phyloP scores from a whole-genome alignment of 2,888 invertebrate genomes.

The Dicyrtomina minuta region DNA sequence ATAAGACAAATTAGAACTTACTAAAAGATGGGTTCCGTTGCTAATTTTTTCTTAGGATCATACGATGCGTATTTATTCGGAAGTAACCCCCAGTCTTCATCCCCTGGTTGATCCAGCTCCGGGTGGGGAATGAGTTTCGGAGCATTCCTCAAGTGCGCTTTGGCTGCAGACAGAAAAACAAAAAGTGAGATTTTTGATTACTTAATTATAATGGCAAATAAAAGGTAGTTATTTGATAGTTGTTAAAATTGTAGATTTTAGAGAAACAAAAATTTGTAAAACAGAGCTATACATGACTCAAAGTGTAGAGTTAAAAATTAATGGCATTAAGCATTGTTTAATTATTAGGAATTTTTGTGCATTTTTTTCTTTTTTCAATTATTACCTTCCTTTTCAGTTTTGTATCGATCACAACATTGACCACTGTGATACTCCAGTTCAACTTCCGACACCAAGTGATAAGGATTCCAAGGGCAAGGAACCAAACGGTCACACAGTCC shows the following conservation, averaged over 20 bases:
- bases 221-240: too few relatives aligned
- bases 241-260: too few relatives aligned
- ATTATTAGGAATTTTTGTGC: too few relatives aligned
- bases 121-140: neutral
- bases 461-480: neutral
- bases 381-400: neutral
- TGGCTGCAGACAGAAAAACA: too few relatives aligned
- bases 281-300: too few relatives aligned
- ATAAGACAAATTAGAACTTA: neutral
- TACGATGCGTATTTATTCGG: neutral
- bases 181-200: too few relatives aligned
- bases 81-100: neutral
- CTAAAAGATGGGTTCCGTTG: neutral
- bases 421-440: neutral
- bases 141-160: too few relatives aligned
- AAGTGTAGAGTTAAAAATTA: too few relatives aligned
- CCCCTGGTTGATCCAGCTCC: neutral
- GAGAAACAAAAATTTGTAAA: too few relatives aligned
- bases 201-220: too few relatives aligned
- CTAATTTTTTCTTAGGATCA: constrained; percentile 1
- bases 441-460: neutral
- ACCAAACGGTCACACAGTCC: neutral
- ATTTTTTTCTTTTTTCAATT: too few relatives aligned
- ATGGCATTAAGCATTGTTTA: too few relatives aligned
- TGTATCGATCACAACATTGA: constrained; percentile 5